Percentiles rank a stretch among this genome's conserved stretches.
These are phyloP conservation scores for Erythrocercus mccallii DNA, from an alignment of 2,113 vertebrate species.

Conservation along the genomic window DNA sequence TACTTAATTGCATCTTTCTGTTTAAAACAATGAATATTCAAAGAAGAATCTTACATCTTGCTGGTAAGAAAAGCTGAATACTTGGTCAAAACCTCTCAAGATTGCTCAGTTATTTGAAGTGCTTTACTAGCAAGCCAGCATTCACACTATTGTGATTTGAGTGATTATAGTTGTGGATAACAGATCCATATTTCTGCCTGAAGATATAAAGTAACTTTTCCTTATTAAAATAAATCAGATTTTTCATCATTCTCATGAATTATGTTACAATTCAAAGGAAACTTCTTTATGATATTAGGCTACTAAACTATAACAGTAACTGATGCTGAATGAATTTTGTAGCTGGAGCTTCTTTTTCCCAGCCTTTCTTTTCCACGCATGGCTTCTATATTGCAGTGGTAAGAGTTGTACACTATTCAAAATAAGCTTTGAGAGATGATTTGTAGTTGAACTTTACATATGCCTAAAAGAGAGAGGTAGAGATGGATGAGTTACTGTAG, in stretches of 20 bases:
- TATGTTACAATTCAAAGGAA: not conserved
- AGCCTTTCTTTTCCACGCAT: not conserved
- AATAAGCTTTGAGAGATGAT: not conserved
- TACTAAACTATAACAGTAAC: not conserved
- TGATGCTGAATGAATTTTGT: not conserved
- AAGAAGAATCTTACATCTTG: not conserved
- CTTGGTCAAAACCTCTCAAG: not conserved
- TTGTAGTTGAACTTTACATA: not conserved
- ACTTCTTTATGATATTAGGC: not conserved
- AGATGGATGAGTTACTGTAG: not conserved
- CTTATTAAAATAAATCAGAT: not conserved
- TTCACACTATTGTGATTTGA: not conserved
- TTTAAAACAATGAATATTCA: not conserved
- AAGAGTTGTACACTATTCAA: not conserved
- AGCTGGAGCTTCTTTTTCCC: not conserved
- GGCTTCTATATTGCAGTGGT: not conserved
- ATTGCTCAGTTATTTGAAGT: not conserved
- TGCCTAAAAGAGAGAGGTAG: not conserved
- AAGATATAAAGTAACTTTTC: not conserved
- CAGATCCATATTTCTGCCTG: not conserved
- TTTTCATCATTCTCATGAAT: not conserved
- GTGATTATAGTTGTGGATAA: not conserved
- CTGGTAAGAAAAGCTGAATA: not conserved
- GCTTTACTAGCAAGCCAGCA: not conserved
- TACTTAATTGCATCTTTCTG: not conserved